Evolutionary conservation across 2,113 vertebrate species (phyloP).

Genomic region (Otocyon megalotis): DNA sequence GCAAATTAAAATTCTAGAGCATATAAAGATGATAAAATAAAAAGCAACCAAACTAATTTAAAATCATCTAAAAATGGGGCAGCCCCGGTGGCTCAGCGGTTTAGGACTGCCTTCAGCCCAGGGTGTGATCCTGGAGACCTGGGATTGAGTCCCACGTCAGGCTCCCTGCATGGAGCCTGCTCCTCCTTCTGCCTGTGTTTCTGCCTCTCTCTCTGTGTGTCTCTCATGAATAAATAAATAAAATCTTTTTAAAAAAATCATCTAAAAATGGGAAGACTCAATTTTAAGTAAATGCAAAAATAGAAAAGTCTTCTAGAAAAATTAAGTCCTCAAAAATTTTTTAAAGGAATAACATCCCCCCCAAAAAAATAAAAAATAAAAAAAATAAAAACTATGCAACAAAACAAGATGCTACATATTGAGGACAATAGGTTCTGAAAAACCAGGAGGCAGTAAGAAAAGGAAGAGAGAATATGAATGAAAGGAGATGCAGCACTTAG

Average conservation of each 20-base stretch:
- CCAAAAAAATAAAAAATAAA: not conserved
- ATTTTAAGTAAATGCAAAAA: slow-evolving; percentile 1
- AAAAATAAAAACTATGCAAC: not conserved
- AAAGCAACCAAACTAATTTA: not conserved
- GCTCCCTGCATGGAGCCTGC: too few relatives aligned
- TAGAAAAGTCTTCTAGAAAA: slow-evolving; percentile 8
- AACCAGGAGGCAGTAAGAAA: not conserved
- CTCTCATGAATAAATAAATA: too few relatives aligned
- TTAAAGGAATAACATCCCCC: not conserved
- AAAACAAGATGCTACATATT: not conserved
- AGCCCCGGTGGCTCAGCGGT: too few relatives aligned
- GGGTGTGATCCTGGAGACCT: too few relatives aligned
- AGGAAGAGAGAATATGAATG: not conserved
- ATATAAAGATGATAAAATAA: not conserved
- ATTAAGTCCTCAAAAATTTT: not conserved
- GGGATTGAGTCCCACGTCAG: too few relatives aligned
- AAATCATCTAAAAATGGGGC: not conserved
- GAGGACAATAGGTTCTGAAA: not conserved
- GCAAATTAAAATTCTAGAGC: not conserved
- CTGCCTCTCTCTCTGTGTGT: too few relatives aligned
- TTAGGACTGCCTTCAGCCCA: too few relatives aligned
- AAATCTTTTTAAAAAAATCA: not conserved
- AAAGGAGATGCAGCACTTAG: not conserved
- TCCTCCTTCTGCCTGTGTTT: too few relatives aligned
- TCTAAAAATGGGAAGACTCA: not conserved